These are phyloP conservation scores for Lochmaea crataegi DNA, from an alignment of 2,888 invertebrate species.

Conservation along the genomic window DNA sequence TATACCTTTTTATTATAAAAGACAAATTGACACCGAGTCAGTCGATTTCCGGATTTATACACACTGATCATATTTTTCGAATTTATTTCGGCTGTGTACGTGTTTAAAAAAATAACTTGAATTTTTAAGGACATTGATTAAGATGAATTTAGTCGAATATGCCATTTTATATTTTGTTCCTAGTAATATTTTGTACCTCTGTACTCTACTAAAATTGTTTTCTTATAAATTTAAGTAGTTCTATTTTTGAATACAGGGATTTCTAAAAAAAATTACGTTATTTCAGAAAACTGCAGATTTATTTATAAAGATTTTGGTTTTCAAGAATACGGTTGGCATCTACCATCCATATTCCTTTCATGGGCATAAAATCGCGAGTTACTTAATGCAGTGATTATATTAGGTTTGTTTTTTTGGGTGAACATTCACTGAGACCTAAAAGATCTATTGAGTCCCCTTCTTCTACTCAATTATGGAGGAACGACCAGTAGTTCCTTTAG, in stretches of 20 bases:
- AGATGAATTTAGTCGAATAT: not conserved
- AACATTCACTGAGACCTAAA: too few species aligned
- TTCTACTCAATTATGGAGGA: too few species aligned
- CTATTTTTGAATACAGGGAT: constrained; percentile 1
- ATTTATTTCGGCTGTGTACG: constrained; percentile 14
- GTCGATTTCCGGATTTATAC: not conserved
- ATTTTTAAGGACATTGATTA: not conserved
- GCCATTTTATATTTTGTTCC: constrained; percentile 15
- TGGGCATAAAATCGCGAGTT: too few species aligned
- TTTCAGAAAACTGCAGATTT: too few species aligned
- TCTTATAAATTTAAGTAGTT: constrained; percentile 2
- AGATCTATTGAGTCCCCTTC: too few species aligned
- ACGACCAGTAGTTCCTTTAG: too few species aligned
- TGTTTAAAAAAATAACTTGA: constrained; percentile 1
- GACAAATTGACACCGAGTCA: not conserved
- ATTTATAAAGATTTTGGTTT: too few species aligned
- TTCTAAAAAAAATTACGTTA: not conserved
- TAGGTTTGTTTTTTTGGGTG: too few species aligned
- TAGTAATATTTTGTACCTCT: constrained; percentile 1
- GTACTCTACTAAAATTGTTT: constrained; percentile 8
- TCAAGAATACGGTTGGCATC: too few species aligned
- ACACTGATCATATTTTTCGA: constrained; percentile 4
- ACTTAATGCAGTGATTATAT: too few species aligned
- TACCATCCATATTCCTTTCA: too few species aligned
- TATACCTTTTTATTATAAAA: not conserved